These are phyloP conservation scores for Dysidea cf. avara DNA, from an alignment of 37 sponge, comb jelly and placozoan genomes.

Conservation along the genomic window DNA sequence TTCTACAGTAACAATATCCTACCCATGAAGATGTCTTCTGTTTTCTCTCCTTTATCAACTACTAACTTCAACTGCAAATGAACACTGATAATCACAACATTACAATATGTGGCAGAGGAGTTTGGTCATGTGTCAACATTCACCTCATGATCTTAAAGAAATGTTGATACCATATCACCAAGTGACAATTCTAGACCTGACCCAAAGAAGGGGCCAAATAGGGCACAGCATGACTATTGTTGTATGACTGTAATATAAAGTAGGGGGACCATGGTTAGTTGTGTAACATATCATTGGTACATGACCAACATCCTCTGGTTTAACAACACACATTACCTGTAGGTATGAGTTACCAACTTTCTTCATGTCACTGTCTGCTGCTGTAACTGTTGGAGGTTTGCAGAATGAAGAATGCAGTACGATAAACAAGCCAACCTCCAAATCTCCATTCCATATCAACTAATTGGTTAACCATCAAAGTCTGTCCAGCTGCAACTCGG, in stretches of 20 bases:
- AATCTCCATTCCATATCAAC: constrained; percentile 97
- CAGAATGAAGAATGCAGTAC: not conserved
- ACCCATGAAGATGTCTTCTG: constrained; percentile 92
- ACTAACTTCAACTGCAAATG: constrained; percentile 63
- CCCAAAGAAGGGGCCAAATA: no score
- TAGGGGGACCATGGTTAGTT: no score
- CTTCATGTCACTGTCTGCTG: constrained; percentile 83
- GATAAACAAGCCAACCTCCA: constrained; percentile 62
- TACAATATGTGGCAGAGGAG: no score
- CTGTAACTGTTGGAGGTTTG: constrained; percentile 66
- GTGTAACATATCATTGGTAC: no score
- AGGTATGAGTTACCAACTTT: constrained; percentile 88
- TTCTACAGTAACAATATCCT: not conserved
- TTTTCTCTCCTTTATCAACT: constrained; percentile 72
- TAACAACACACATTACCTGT: no score
- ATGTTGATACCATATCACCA: no score
- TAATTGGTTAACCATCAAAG: constrained; percentile 87
- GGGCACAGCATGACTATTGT: no score
- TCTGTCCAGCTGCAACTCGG: constrained; percentile 74
- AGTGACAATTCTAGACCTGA: no score
- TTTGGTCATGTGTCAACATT: no score
- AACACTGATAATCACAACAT: constrained; percentile 2
- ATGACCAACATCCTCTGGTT: no score
- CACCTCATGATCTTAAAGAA: no score
- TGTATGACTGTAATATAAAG: no score